phyloP scores from a whole-genome alignment of 2,888 invertebrate species.

The Troides oblongomaculatus region DNA sequence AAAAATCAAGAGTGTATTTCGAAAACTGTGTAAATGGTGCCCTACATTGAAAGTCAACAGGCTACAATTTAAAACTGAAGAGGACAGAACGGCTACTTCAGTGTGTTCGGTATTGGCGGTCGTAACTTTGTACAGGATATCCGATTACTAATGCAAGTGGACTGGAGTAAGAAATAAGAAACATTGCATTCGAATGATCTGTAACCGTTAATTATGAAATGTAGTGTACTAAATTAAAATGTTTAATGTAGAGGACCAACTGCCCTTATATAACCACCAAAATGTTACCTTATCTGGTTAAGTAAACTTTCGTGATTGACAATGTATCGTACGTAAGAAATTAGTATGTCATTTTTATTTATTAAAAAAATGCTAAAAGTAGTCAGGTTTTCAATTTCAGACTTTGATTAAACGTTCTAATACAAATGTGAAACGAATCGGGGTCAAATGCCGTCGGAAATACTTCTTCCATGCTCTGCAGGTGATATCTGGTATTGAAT shows the following conservation, averaged over 20 bases:
- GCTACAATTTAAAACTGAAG: neutral
- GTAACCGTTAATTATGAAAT: no score
- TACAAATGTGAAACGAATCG: conserved; percentile 12
- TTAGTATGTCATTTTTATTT: neutral
- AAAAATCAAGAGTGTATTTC: neutral
- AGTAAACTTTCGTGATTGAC: no score
- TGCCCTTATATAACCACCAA: no score
- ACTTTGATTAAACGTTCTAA: conserved; percentile 8
- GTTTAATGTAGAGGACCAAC: no score
- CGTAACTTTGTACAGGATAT: conserved; percentile 16
- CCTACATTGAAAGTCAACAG: conserved; percentile 11
- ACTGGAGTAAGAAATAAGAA: neutral
- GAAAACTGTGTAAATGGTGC: conserved; percentile 18
- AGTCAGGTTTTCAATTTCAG: neutral
- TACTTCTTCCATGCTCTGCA: conserved; percentile 15
- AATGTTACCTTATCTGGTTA: no score
- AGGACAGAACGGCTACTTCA: conserved; percentile 1
- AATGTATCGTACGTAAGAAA: no score
- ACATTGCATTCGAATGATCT: neutral
- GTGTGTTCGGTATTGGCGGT: conserved; percentile 8
- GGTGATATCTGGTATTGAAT: conserved; percentile 26
- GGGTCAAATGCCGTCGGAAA: conserved; percentile 16
- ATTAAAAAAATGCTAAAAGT: neutral
- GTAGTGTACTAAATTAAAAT: no score
- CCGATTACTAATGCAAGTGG: conserved; percentile 9